Percentiles rank a stretch among this genome's conserved stretches.
These are phyloP conservation scores for Megastigmus dorsalis DNA, from an alignment of 2,888 invertebrate species.

Conservation along the genomic window DNA sequence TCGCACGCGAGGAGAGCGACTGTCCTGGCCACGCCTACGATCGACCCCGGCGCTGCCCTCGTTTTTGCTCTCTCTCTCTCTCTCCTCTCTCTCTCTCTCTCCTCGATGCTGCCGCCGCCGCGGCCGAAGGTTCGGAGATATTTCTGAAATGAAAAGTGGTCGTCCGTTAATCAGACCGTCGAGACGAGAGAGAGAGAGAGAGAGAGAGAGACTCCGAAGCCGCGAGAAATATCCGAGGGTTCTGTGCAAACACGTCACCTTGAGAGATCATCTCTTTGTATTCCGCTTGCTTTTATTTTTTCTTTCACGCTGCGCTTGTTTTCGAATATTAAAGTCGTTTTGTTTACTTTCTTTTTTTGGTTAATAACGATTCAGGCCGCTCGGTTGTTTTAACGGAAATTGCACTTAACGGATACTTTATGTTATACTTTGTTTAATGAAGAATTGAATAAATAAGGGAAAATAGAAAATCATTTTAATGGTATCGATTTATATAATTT, in stretches of 20 bases:
- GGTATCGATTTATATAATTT: no score
- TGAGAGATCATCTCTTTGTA: conserved; percentile 52
- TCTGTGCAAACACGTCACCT: conserved; percentile 43
- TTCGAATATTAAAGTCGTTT: background rate
- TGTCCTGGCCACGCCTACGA: conserved; percentile 65
- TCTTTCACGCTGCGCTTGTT: conserved; percentile 18
- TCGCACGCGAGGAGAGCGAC: conserved; percentile 20
- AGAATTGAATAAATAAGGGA: no score
- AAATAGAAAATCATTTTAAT: no score
- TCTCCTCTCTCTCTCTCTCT: no score
- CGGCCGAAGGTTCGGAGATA: conserved; percentile 58
- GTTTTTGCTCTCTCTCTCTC: conserved; percentile 61
- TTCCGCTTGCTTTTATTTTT: conserved; percentile 23
- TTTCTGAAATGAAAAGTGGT: conserved; percentile 68
- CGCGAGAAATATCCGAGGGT: conserved; percentile 15
- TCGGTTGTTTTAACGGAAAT: no score
- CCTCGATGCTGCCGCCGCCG: background rate
- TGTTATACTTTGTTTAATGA: no score
- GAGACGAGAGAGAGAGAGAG: no score
- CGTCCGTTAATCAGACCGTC: conserved; percentile 71
- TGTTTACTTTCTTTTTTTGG: no score
- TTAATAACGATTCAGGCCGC: no score
- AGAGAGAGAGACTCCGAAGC: no score
- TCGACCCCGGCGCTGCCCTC: conserved; percentile 63
- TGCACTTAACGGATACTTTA: no score